Base-by-base conservation (phyloP, 2,888 invertebrate species). In the Drosophila falleni region DNA sequence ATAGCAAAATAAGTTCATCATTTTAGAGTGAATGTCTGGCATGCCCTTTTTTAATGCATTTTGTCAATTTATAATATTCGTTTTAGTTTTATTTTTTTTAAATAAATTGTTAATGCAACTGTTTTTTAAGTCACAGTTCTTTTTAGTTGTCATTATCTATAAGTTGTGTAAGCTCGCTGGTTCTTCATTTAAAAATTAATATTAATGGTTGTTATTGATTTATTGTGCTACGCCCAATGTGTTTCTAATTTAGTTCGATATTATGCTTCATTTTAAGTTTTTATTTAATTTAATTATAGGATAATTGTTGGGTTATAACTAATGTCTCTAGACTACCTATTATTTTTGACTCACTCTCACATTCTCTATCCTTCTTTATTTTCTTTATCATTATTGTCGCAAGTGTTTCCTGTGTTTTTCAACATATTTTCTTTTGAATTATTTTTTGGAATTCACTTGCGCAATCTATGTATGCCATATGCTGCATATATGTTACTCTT, bases 401-500 rank as follows among this genome's bases (percentile, higher is more conserved):
- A 80, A 80, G 84, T 80, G 80, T 77, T 73, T 71, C 50, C 62
- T 64, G 64, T 13, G 56, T 37, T 35, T 33, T 50, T 53, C 5
- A 5, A 10, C 33, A 39, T 60, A 26, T 66, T 35, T 31, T 39
- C 31, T 29, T 6, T 44, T 46, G 42, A 41, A 54, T 39, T 62
- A 59, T 69, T 60, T 44, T 51, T 53, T 63, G 42, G 53, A 56
- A 59, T 56, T 62, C 41, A 61, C 58, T 77, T 68, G 78, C 60
- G 49, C 58, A 59, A 73, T 68, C 46, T 42, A 49, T 77, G 59
- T 54, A 58, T 71, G 77, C 56, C 65, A 72, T 49, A 50, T 81
- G 60, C 64, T 62, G 80, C 86, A 85, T 78, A 85, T 78, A 69
- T 83, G 89, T 68, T 74, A 54, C 68, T 77, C 51, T 59, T 59